phyloP scores from a whole-genome alignment of 2,113 vertebrate species.

The Thomomys bottae region DNA sequence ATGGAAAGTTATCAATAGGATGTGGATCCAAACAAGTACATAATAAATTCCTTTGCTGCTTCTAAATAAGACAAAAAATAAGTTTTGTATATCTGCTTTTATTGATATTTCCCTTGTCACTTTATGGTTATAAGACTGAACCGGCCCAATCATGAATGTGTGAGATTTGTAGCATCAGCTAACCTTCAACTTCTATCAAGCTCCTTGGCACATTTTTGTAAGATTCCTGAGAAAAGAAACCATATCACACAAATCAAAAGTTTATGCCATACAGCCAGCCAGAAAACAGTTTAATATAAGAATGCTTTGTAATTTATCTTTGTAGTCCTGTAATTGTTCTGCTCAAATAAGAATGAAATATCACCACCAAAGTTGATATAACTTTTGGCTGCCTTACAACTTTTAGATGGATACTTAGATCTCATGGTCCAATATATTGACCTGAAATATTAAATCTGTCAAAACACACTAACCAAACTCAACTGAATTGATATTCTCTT shows the following conservation, averaged over 20 bases:
- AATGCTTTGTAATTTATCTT: conserved; percentile 71
- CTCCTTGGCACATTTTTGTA: background rate
- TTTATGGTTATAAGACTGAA: background rate
- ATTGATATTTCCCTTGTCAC: background rate
- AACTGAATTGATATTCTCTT: conserved; percentile 62
- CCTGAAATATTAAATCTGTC: conserved; percentile 77
- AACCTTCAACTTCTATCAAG: background rate
- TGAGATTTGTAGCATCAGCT: conserved; percentile 4
- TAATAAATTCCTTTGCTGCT: background rate
- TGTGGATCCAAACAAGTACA: background rate
- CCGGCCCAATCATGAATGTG: background rate
- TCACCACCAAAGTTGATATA: conserved; percentile 62
- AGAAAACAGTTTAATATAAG: conserved; percentile 64
- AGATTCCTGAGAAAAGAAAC: conserved; percentile 31
- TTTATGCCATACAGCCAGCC: conserved; percentile 28
- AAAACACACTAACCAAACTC: conserved; percentile 58
- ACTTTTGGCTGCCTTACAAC: conserved; percentile 69
- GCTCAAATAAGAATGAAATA: conserved; percentile 74
- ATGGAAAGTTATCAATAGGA: background rate
- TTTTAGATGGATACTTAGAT: conserved; percentile 74
- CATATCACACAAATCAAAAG: conserved; percentile 62
- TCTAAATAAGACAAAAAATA: background rate
- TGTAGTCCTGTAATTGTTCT: conserved; percentile 59
- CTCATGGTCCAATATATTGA: conserved; percentile 61
- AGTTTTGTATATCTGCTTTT: background rate